Evolutionary conservation across 2,888 invertebrate species (phyloP).

Genomic region (Polia nebulosa): DNA sequence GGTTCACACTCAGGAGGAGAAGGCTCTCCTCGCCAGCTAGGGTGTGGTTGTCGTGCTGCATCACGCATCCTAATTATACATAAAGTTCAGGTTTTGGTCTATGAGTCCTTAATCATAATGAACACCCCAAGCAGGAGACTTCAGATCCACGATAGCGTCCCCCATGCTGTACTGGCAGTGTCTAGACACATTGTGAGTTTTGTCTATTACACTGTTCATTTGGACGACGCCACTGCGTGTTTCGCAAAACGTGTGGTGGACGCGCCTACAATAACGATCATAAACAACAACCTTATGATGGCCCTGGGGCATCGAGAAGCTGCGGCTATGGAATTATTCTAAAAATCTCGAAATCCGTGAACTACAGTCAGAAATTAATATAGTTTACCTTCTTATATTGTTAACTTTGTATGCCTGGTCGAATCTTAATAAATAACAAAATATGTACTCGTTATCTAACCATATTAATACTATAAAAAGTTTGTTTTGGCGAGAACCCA

Average conservation of each 20-base stretch:
- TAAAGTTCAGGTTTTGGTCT: slow-evolving; percentile 50
- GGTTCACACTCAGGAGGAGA: slow-evolving; percentile 52
- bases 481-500: too few species aligned
- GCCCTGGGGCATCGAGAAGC: slow-evolving; percentile 19
- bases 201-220: slow-evolving; percentile 39
- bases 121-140: slow-evolving; percentile 19
- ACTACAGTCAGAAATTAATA: too few species aligned
- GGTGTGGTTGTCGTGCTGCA: slow-evolving; percentile 39
- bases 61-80: slow-evolving; percentile 51
- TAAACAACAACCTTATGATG: slow-evolving; percentile 35
- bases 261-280: neutral
- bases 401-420: too few species aligned
- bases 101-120: slow-evolving; percentile 37
- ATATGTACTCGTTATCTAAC: too few species aligned
- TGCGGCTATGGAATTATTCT: too few species aligned
- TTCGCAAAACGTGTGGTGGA: slow-evolving; percentile 25
- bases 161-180: slow-evolving; percentile 51
- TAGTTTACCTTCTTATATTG: too few species aligned
- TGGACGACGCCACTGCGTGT: slow-evolving; percentile 27
- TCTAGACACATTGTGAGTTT: slow-evolving; percentile 46
- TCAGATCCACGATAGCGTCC: slow-evolving; percentile 37
- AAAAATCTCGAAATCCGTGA: too few species aligned
- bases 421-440: too few species aligned
- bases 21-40: slow-evolving; percentile 14
- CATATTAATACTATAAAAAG: too few species aligned